A percentile compares a stretch with the other conserved stretches of the same genome.
Conservation (phyloP, 2,797 vertebrate genomes). For the Acanthurus lineatus region DNA sequence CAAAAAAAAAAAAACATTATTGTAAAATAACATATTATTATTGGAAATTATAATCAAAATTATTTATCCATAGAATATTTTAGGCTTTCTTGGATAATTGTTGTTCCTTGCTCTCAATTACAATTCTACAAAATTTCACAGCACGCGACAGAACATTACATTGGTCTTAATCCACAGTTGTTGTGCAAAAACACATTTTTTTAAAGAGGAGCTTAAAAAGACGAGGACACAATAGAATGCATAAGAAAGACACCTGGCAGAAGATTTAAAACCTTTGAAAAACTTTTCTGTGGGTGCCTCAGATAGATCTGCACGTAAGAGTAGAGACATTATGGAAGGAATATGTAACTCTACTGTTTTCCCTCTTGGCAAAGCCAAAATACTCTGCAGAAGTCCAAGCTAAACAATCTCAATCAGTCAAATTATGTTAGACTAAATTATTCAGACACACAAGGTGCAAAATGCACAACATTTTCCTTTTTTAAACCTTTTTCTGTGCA, state of each 20-base stretch:
- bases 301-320: background rate
- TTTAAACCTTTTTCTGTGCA: background rate
- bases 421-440: background rate
- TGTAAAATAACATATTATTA: background rate
- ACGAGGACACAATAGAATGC: background rate
- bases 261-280: background rate
- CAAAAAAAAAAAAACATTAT: background rate
- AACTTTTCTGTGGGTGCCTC: background rate
- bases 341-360: background rate
- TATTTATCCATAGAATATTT: background rate
- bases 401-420: background rate
- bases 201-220: background rate
- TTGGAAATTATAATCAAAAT: too few species aligned
- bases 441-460: constrained; percentile 7
- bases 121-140: background rate
- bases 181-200: too few species aligned
- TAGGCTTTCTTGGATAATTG: background rate
- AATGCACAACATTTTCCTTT: background rate
- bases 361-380: background rate
- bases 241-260: background rate
- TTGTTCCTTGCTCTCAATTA: background rate
- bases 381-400: background rate
- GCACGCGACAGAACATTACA: background rate
- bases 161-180: background rate
- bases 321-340: background rate